phyloP scores from a whole-genome alignment of 2,797 vertebrate species.

The Staurois parvus region DNA sequence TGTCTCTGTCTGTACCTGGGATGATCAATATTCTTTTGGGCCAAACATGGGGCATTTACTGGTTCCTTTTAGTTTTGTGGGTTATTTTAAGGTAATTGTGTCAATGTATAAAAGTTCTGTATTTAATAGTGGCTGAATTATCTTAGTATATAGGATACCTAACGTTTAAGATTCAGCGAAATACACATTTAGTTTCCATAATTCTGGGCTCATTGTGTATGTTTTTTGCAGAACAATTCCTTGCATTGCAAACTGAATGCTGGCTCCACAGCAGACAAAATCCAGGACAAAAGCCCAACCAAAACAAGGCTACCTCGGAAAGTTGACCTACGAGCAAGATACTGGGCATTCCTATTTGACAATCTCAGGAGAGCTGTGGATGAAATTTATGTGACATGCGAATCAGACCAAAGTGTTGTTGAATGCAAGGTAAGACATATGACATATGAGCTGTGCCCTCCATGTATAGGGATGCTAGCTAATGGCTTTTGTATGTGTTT shows the following conservation, averaged over 20 bases:
- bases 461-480: background rate
- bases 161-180: too few species aligned
- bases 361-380: conserved; percentile 95
- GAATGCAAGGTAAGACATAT: conserved; percentile 90
- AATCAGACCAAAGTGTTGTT: conserved; percentile 98
- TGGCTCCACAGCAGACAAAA: conserved; percentile 84
- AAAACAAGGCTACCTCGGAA: conserved; percentile 92
- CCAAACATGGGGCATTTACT: too few species aligned
- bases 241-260: conserved; percentile 84
- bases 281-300: conserved; percentile 92
- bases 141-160: too few species aligned
- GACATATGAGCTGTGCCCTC: background rate
- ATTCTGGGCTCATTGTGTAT: background rate
- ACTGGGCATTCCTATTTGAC: conserved; percentile 98
- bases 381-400: conserved; percentile 97
- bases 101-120: too few species aligned
- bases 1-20: too few species aligned
- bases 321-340: conserved; percentile 92
- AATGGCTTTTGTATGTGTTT: background rate
- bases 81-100: too few species aligned
- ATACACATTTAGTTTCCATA: background rate
- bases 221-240: conserved; percentile 76
- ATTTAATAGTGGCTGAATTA: too few species aligned
- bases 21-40: too few species aligned
- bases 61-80: too few species aligned